Percentiles rank a stretch among this genome's conserved stretches.
These are phyloP conservation scores for Macaca fascicularis DNA, from an alignment of 2,113 vertebrate species.

Conservation along the genomic window DNA sequence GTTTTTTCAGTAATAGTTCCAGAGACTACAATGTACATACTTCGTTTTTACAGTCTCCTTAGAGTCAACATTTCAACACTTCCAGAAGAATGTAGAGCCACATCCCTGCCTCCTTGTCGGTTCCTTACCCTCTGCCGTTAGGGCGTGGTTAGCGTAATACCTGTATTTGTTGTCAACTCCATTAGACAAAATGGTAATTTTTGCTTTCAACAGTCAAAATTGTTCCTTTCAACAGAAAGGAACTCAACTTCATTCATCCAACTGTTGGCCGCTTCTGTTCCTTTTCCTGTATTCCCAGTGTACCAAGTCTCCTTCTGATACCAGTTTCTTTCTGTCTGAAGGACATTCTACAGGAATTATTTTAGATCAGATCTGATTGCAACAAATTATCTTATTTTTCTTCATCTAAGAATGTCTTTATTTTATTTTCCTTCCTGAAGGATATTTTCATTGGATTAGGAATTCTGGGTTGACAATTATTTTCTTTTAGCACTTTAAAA, in stretches of 20 bases:
- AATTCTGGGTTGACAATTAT: neutral
- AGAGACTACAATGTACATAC: neutral
- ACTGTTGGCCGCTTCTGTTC: neutral
- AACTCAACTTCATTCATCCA: neutral
- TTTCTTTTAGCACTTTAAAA: neutral
- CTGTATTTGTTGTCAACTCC: fast-evolving
- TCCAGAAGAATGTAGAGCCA: neutral
- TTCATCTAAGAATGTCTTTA: neutral
- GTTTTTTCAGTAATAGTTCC: neutral
- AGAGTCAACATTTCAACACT: neutral
- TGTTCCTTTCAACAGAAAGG: neutral
- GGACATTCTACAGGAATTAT: neutral
- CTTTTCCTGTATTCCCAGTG: neutral
- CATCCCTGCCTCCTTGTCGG: fast-evolving
- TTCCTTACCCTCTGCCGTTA: too few relatives aligned
- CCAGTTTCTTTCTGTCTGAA: neutral
- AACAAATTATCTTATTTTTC: neutral
- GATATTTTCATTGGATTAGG: neutral
- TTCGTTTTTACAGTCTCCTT: neutral
- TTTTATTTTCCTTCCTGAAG: neutral
- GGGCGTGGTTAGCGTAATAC: fast-evolving
- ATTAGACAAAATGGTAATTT: neutral
- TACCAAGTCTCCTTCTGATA: neutral
- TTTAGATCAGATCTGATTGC: neutral
- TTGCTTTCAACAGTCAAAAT: neutral